Evolutionary conservation across 1,140 invertebrate genomes (phyloP), one percentile per base, ranked within the genome.

Genomic region (Xylocopa sonorina): DNA sequence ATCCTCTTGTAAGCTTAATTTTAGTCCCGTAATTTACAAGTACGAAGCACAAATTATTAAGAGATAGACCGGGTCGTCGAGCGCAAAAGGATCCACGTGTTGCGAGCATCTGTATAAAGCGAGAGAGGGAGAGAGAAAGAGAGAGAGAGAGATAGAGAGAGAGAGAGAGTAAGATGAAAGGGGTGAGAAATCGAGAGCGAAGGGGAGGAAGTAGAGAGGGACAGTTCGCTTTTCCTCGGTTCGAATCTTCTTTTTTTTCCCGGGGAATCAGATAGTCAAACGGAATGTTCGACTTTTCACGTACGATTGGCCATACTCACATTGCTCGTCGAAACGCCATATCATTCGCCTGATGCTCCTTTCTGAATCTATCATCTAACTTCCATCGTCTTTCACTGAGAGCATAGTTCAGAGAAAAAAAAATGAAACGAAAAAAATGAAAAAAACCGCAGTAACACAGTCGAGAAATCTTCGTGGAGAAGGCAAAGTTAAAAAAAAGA

Each of bases 51-150:
- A 86, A 85, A 75, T 73, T 86, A 69, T 83, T 82, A 82, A 78
- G 74, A 83, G 74, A 73, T 82, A 87, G 68, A 80, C 58, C 84
- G 85, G 81, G 81, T 85, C 78, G 85, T 80, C 71, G 73, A 78
- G 64, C 85, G 85, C 78, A 83, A 83, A 81, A 87, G 81, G 80
- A 83, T 86, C 81, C 81, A 83, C 85, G 81, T 82, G 84, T 86
- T 86, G 84, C 84, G 81, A 84, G 43, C 38, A 38, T 71, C 48
- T 51, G 43, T 41, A 18, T 29, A 57, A 12, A 27, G 3, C 14
- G 10, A 55, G 14, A 55, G 53, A 55, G 53, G 16, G 27, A 29
- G 27, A 55, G 27, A 55, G 53, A 4, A 12, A 16, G n/a, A 3
- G 48, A 50, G 48, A n/a, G 3, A 57, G 14, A 29, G 10, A 29